Evolutionary conservation across 2,113 vertebrate genomes (phyloP).

Genomic region (Sitta europaea): DNA sequence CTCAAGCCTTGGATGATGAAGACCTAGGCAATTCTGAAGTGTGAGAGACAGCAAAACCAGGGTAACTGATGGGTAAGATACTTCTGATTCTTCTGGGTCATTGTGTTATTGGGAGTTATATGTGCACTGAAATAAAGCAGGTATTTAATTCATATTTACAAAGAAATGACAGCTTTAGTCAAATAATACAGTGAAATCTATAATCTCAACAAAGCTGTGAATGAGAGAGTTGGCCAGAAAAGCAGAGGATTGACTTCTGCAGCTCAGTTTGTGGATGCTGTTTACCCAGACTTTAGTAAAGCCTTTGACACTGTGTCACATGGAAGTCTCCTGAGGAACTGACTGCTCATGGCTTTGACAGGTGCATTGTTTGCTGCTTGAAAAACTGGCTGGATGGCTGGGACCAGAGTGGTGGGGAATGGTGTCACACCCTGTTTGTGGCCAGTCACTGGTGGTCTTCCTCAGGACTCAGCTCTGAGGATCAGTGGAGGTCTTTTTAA

Average conservation of each 20-base stretch:
- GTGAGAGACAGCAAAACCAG: neutral
- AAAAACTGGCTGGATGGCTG: neutral
- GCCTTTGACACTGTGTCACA: accelerated
- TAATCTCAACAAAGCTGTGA: neutral
- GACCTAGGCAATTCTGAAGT: neutral
- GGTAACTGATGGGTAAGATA: neutral
- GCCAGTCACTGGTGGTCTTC: neutral
- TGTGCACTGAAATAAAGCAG: neutral
- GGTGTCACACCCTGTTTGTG: neutral
- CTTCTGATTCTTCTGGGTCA: neutral
- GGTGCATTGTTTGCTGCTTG: neutral
- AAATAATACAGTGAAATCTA: neutral
- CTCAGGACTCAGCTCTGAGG: neutral
- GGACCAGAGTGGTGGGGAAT: neutral
- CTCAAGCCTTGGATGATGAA: neutral
- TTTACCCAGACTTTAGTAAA: neutral
- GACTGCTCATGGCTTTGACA: neutral
- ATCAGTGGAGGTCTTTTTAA: neutral
- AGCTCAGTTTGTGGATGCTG: neutral
- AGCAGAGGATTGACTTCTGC: neutral
- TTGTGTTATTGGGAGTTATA: neutral
- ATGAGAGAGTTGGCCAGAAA: neutral
- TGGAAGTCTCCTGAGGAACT: neutral
- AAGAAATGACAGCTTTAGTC: slow-evolving; percentile 12
- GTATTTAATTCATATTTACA: slow-evolving; percentile 19